A percentile compares a stretch with the other conserved stretches of the same genome.
phyloP scores from a whole-genome alignment of 2,888 invertebrate species.

The Parapristionchus giblindavisi region DNA sequence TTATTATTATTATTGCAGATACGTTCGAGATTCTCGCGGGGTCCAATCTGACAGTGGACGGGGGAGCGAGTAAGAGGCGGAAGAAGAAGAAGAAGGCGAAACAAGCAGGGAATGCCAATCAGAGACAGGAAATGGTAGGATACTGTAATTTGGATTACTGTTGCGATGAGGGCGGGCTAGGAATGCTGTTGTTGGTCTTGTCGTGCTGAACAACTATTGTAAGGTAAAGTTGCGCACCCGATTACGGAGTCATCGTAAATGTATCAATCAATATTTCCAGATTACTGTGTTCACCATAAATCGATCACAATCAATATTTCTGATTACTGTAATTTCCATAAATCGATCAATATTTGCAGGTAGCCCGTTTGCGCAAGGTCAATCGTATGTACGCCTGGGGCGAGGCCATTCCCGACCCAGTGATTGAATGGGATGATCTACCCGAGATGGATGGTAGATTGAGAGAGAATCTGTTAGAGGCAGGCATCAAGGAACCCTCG shows the following conservation, averaged over 20 bases:
- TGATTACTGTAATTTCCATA: too few relatives aligned
- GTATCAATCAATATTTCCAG: too few relatives aligned
- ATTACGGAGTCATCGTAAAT: too few relatives aligned
- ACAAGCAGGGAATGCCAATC: not conserved
- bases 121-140: slow-evolving; percentile 18
- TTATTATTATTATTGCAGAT: not conserved
- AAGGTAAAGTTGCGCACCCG: too few relatives aligned
- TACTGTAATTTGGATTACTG: too few relatives aligned
- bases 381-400: slow-evolving; percentile 67
- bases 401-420: slow-evolving; percentile 60
- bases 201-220: too few relatives aligned
- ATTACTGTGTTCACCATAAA: too few relatives aligned
- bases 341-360: too few relatives aligned
- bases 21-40: slow-evolving; percentile 28
- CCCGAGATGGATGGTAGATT: slow-evolving; percentile 44
- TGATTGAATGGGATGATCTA: slow-evolving; percentile 59
- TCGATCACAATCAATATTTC: too few relatives aligned
- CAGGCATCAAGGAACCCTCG: slow-evolving; percentile 78
- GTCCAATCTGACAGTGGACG: slow-evolving; percentile 3
- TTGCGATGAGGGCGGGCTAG: too few relatives aligned
- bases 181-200: too few relatives aligned
- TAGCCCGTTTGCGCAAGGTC: slow-evolving; percentile 49
- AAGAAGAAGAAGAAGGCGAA: slow-evolving; percentile 16
- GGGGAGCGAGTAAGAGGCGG: slow-evolving; percentile 8
- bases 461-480: not conserved